Percentiles rank a stretch among this genome's conserved stretches.
Conservation (phyloP, 2,888 invertebrate genomes). For the Pollenia angustigena region DNA sequence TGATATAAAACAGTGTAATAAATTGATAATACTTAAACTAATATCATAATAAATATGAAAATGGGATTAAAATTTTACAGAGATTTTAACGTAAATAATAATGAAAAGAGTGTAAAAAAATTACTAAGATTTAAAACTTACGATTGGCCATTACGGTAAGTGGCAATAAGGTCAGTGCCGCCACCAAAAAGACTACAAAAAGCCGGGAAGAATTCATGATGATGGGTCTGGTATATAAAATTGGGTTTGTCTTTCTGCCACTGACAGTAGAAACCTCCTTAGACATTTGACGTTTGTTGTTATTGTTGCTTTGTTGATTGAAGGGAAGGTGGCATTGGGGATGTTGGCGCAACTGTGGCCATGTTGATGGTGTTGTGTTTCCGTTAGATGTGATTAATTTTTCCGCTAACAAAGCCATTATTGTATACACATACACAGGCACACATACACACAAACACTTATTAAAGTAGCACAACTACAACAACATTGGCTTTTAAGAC, state of each 20-base stretch:
- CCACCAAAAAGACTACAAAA: slow-evolving; percentile 49
- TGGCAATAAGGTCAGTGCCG: slow-evolving; percentile 62
- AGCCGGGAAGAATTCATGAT: slow-evolving; percentile 55
- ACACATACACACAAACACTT: slow-evolving; percentile 30
- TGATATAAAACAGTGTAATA: slow-evolving; percentile 25
- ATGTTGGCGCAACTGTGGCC: slow-evolving; percentile 32
- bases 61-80: slow-evolving; percentile 45
- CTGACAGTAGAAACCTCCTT: slow-evolving; percentile 17
- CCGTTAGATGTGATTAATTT: slow-evolving; percentile 50
- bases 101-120: neutral
- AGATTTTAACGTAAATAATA: neutral
- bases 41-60: slow-evolving; percentile 49
- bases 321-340: slow-evolving; percentile 1
- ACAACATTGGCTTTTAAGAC: slow-evolving; percentile 30
- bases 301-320: slow-evolving; percentile 28
- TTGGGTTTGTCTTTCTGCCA: slow-evolving; percentile 7
- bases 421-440: slow-evolving; percentile 18
- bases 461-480: slow-evolving; percentile 15
- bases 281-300: slow-evolving; percentile 9
- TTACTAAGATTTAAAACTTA: slow-evolving; percentile 59
- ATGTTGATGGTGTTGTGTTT: slow-evolving; percentile 43
- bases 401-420: slow-evolving; percentile 54
- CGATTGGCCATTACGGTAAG: slow-evolving; percentile 71
- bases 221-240: slow-evolving; percentile 4
- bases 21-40: slow-evolving; percentile 39